Base-by-base conservation (phyloP, 1,140 invertebrate species). In the Drosophila pseudoobscura region DNA sequence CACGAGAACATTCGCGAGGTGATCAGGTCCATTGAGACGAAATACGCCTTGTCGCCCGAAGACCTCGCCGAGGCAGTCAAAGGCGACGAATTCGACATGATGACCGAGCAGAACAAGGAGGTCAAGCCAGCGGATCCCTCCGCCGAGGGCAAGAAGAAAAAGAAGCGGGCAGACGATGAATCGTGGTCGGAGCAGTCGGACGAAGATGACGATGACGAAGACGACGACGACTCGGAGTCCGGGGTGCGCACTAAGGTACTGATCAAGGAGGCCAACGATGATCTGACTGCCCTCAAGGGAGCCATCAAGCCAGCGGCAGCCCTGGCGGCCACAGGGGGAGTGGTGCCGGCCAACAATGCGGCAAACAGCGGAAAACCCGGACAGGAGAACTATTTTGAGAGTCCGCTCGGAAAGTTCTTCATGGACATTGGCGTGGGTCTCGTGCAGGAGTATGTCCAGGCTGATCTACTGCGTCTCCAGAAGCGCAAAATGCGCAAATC, bases 361-460 rank as follows among this genome's bases (percentile, higher is more conserved):
- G 43, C 54, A 13, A 44, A 22, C 13, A 47, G 63, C 35, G 35
- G 35, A 2, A 90, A 91, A 24, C 90, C 88, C 0, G 77, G 89
- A 0, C 78, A 88, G 74, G 90, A 78, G 63, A 91, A 91, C 53
- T 97, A 97, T 90, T 97, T 98, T 92, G 95, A 97, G 70, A 95
- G 96, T 91, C 95, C 97, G 3, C 92, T 98, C 45, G 97, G 97
- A 3, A 97, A 97, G 90, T 97, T 99, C 90, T 97, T 99, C 75
- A 96, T 96, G 92, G 96, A 97, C 80, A 96, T 99, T 70, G 98
- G 98, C 7, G 93, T 97, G 52, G 97, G 96, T 91, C 93, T 98
- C 60, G 97, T 98, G 2, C 97, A 98, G 91, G 97, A 99, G 91
- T 97, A 95, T 91, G 97, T 98, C 6, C 97, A 99, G 92, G 95